Evolutionary conservation across 2,113 vertebrate genomes (phyloP).

Genomic region (Lamprologus callipterus): DNA sequence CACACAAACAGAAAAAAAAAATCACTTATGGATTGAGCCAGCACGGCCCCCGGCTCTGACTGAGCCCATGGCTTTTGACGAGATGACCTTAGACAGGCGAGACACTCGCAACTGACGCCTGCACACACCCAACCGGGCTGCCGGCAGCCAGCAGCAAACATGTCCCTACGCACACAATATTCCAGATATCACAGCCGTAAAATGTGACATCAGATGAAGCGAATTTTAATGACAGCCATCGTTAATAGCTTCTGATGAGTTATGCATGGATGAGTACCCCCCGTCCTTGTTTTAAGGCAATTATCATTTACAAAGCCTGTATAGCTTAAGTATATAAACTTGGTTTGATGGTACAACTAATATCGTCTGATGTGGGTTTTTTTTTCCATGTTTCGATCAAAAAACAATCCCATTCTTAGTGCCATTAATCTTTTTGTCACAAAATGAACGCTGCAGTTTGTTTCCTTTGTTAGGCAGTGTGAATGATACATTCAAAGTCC

Average conservation of each 20-base stretch:
- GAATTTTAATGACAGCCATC: not conserved
- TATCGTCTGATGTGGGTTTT: not conserved
- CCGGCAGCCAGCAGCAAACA: not conserved
- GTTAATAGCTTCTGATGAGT: not conserved
- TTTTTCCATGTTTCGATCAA: not conserved
- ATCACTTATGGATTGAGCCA: not conserved
- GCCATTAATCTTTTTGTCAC: not conserved
- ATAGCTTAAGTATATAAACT: not conserved
- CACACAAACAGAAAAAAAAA: not conserved
- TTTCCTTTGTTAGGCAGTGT: not conserved
- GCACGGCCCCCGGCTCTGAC: not conserved
- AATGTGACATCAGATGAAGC: not conserved
- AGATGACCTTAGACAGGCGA: slow-evolving; percentile 35
- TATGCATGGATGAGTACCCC: not conserved
- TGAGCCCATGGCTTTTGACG: slow-evolving; percentile 21
- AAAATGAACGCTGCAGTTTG: not conserved
- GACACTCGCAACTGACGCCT: not conserved
- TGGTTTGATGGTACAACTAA: not conserved
- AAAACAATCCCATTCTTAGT: not conserved
- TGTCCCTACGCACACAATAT: not conserved
- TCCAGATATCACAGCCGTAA: not conserved
- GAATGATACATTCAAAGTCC: not conserved
- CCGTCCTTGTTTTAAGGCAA: not conserved
- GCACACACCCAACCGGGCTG: not conserved
- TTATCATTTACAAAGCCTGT: not conserved